Evolutionary conservation across 2,888 invertebrate species (phyloP).

Genomic region (Seira ritae): DNA sequence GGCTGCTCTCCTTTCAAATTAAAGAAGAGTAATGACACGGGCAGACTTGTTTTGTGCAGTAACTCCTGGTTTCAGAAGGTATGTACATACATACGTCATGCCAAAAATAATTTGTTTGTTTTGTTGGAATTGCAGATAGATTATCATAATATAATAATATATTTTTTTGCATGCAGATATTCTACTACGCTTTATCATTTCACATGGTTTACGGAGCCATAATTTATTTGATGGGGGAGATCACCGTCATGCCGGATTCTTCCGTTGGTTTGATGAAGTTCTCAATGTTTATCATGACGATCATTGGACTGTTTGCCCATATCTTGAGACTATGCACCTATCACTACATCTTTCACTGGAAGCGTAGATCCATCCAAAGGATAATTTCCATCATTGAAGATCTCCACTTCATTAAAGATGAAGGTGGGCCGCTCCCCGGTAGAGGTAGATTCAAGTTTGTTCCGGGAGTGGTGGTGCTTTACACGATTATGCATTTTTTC

Average conservation of each 20-base stretch:
- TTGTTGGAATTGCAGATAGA: no score
- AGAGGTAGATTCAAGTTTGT: no score
- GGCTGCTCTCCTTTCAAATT: conserved; percentile 33
- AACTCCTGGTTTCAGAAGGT: no score
- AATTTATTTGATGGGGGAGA: neutral
- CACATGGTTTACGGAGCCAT: conserved; percentile 4
- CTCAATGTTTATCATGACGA: neutral
- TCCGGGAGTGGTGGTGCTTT: no score
- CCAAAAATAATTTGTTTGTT: no score
- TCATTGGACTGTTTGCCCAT: neutral
- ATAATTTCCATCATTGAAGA: conserved; percentile 18
- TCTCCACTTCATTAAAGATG: conserved; percentile 6
- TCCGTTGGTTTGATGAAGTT: neutral
- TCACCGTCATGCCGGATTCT: neutral
- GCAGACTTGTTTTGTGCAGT: no score
- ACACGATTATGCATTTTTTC: no score
- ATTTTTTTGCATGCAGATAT: no score
- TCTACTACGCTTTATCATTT: conserved; percentile 4
- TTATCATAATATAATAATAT: no score
- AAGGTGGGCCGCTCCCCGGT: no score
- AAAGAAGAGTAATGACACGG: neutral
- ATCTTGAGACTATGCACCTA: neutral
- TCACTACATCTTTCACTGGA: conserved; percentile 23
- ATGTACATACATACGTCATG: no score
- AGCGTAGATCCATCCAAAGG: neutral